A percentile compares a stretch with the other conserved stretches of the same genome.
Evolutionary conservation across 2,797 vertebrate species (phyloP).

Genomic region (Adrianichthys oophorus): DNA sequence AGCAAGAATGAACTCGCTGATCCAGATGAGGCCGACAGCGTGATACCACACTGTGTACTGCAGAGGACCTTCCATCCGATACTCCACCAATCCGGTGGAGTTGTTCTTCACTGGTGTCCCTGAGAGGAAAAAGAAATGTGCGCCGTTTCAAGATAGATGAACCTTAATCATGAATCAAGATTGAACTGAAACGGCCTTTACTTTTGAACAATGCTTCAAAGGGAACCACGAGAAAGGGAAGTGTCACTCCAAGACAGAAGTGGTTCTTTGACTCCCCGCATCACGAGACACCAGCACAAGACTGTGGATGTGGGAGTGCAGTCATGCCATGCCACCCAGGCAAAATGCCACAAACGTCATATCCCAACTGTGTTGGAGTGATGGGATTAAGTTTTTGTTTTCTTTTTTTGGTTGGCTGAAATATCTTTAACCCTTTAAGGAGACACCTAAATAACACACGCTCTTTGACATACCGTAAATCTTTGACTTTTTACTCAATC

Average conservation of each 20-base stretch:
- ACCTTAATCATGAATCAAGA: neutral
- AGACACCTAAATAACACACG: too few relatives aligned
- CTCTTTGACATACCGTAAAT: too few relatives aligned
- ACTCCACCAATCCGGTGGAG: conserved; percentile 86
- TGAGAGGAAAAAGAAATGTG: conserved; percentile 44
- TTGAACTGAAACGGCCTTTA: neutral
- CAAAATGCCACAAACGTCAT: conserved; percentile 45
- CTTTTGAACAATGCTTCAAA: conserved; percentile 26
- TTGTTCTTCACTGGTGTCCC: conserved; percentile 85
- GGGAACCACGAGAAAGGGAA: conserved; percentile 27
- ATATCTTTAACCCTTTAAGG: too few relatives aligned
- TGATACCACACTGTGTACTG: conserved; percentile 98
- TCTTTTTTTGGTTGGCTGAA: too few relatives aligned
- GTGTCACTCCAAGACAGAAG: conserved; percentile 56
- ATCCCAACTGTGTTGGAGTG: conserved; percentile 22
- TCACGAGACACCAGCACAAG: conserved; percentile 45
- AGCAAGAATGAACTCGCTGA: conserved; percentile 96
- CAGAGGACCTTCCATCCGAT: conserved; percentile 83
- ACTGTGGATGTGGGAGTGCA: conserved; percentile 61
- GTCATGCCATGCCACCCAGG: conserved; percentile 32
- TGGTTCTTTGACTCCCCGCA: conserved; percentile 46
- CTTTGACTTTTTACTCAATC: too few relatives aligned
- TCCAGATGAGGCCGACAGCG: conserved; percentile 92
- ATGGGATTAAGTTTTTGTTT: neutral
- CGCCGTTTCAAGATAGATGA: too few relatives aligned